Conservation (phyloP, 35 echinoderm and acorn worm genomes). For the Patiria miniata region DNA sequence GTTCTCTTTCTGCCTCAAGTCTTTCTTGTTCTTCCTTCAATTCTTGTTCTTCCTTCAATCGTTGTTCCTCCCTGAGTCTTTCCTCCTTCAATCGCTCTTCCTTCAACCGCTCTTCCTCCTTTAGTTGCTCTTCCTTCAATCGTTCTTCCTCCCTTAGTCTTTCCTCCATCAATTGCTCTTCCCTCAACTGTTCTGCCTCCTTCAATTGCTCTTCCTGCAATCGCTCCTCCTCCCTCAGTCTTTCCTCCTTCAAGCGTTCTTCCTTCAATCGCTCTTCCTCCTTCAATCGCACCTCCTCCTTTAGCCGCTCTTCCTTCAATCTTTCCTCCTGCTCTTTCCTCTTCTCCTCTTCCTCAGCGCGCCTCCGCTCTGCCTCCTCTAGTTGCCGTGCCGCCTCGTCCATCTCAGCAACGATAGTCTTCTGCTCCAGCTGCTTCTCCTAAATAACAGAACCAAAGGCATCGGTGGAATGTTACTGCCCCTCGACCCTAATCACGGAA, state of each 20-base stretch:
- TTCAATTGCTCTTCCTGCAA: not conserved
- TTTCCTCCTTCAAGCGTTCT: constrained; percentile 8
- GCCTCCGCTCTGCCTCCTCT: constrained; percentile 31
- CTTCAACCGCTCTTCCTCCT: constrained; percentile 34
- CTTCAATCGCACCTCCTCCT: not conserved
- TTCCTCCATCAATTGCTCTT: constrained; percentile 12
- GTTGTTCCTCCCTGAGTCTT: not conserved
- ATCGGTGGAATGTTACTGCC: constrained; percentile 15
- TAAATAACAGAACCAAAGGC: constrained; percentile 38
- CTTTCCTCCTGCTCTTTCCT: not conserved
- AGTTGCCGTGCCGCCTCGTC: constrained; percentile 47
- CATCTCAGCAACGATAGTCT: constrained; percentile 59
- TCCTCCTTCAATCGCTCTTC: constrained; percentile 19
- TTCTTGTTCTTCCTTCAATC: not conserved
- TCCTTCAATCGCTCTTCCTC: constrained; percentile 33
- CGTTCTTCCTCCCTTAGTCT: constrained; percentile 3
- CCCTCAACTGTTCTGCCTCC: constrained; percentile 31
- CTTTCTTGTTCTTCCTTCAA: not conserved
- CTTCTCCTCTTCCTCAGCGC: constrained; percentile 31
- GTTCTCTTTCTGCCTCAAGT: not conserved
- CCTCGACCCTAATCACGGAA: not conserved
- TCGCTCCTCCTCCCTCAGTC: constrained; percentile 1
- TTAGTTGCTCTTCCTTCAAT: not conserved
- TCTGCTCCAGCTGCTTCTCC: constrained; percentile 79
- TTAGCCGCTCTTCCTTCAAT: not conserved